Evolutionary conservation across 2,797 vertebrate genomes (phyloP).

Genomic region (Cuculus canorus): DNA sequence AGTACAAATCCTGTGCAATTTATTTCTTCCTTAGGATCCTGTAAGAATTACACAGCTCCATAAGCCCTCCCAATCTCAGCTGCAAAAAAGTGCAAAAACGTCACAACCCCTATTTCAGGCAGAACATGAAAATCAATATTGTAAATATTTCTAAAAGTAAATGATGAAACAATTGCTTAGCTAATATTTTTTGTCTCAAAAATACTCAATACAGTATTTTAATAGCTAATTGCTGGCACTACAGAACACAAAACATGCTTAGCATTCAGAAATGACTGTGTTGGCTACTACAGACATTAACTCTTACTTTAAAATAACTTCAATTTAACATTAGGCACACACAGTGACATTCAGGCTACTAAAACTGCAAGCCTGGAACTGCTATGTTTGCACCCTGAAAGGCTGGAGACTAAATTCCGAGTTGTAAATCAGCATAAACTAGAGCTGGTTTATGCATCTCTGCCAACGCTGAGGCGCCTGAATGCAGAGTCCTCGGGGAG

Average conservation of each 20-base stretch:
- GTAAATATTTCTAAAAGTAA: neutral
- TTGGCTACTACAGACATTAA: neutral
- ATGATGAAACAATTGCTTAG: neutral
- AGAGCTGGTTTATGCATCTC: neutral
- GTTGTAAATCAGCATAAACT: slow-evolving; percentile 8
- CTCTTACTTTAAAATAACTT: neutral
- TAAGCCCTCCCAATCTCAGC: neutral
- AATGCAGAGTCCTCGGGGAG: neutral
- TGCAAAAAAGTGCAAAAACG: neutral
- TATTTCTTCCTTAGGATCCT: neutral
- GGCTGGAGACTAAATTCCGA: neutral
- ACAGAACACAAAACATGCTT: neutral
- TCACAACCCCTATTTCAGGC: neutral
- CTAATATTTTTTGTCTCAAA: neutral
- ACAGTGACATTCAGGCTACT: neutral
- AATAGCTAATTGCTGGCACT: neutral
- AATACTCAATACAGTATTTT: neutral
- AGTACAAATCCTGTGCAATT: neutral
- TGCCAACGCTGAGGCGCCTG: neutral
- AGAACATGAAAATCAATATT: neutral
- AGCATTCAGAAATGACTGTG: neutral
- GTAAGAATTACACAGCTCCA: neutral
- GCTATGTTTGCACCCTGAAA: neutral
- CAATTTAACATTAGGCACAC: neutral
- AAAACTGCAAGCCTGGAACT: slow-evolving; percentile 11